Conservation (phyloP, 2,888 invertebrate species). For the Vanessa cardui region DNA sequence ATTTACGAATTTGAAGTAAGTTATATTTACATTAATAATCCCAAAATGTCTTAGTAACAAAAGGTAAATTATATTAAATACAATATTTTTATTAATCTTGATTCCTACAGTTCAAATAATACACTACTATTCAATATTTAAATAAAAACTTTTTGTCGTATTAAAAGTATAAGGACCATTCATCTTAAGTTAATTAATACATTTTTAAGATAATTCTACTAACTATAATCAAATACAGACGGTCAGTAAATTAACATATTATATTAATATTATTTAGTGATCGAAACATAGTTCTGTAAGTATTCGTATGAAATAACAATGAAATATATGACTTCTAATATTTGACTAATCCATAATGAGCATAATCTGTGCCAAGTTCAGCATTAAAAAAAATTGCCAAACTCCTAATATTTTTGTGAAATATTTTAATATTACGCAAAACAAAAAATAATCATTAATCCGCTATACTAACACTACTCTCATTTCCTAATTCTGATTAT, state of each 20-base stretch:
- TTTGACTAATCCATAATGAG: neutral
- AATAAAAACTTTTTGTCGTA: neutral
- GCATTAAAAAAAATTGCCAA: neutral
- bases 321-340: neutral
- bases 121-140: neutral
- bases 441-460: neutral
- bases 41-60: neutral
- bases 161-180: neutral
- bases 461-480: neutral
- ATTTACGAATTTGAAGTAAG: neutral
- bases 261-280: slow-evolving; percentile 12
- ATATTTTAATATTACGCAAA: neutral
- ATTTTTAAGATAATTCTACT: slow-evolving; percentile 11
- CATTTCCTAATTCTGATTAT: neutral
- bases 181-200: neutral
- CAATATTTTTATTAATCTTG: neutral
- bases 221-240: slow-evolving; percentile 1
- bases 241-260: slow-evolving; percentile 14
- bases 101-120: neutral
- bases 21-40: neutral
- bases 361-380: slow-evolving; percentile 5
- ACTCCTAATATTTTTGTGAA: neutral
- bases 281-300: slow-evolving; percentile 2
- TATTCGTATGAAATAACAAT: neutral
- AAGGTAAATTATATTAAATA: neutral